A percentile compares a stretch with the other conserved stretches of the same genome.
These are phyloP conservation scores for Drosophila pectinifera DNA, from an alignment of 1,140 invertebrate species.

Conservation along the genomic window DNA sequence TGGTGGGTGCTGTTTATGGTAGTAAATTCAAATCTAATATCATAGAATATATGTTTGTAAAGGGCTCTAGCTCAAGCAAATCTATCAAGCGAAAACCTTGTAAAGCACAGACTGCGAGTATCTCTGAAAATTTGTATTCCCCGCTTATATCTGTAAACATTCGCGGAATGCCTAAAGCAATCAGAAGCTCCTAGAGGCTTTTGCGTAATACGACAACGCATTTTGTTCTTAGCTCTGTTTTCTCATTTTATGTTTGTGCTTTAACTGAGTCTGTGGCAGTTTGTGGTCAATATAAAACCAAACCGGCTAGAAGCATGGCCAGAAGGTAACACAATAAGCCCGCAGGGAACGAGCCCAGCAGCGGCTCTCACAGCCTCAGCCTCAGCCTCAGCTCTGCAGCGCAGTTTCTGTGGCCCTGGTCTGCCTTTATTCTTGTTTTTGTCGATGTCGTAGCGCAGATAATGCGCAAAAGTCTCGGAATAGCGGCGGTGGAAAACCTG, in stretches of 20 bases:
- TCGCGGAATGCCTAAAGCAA: constrained; percentile 28
- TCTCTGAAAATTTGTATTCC: constrained; percentile 28
- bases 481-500: constrained; percentile 57
- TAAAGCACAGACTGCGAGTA: background rate
- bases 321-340: constrained; percentile 70
- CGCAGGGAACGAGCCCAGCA: constrained; percentile 13
- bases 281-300: constrained; percentile 64
- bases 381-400: constrained; percentile 51
- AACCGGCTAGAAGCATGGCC: constrained; percentile 75
- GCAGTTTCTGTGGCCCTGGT: background rate
- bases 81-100: background rate
- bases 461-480: constrained; percentile 72
- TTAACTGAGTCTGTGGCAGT: constrained; percentile 18
- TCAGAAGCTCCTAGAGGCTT: constrained; percentile 39
- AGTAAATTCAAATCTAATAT: constrained; percentile 16
- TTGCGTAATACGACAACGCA: constrained; percentile 66
- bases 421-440: constrained; percentile 12
- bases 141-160: constrained; percentile 2
- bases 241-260: constrained; percentile 6
- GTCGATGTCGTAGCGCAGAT: constrained; percentile 38
- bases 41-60: background rate
- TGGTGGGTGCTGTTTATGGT: background rate
- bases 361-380: constrained; percentile 48
- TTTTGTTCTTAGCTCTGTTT: constrained; percentile 31
- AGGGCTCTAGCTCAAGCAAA: background rate